A percentile compares a stretch with the other conserved stretches of the same genome.
Evolutionary conservation across 2,888 invertebrate genomes (phyloP).

Genomic region (Melanophora roralis): DNA sequence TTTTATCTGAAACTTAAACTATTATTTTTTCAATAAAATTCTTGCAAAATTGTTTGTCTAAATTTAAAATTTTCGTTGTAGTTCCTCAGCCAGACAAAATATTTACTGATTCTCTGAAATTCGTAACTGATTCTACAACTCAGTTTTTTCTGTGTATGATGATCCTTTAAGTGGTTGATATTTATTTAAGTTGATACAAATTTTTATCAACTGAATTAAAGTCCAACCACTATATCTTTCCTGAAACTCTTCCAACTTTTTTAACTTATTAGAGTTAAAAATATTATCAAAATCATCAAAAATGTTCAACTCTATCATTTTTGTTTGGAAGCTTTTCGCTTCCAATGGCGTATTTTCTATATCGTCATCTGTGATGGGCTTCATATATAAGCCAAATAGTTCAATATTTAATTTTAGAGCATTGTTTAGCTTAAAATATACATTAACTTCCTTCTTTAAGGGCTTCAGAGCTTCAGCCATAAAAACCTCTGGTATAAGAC

Average conservation of each 20-base stretch:
- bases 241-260: not conserved
- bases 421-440: not conserved
- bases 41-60: too few relatives aligned
- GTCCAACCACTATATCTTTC: not conserved
- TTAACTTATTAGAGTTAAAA: not conserved
- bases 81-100: too few relatives aligned
- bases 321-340: not conserved
- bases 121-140: too few relatives aligned
- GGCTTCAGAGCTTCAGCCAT: not conserved
- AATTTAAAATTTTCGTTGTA: too few relatives aligned
- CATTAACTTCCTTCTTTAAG: not conserved
- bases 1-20: too few relatives aligned
- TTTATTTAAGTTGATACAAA: not conserved
- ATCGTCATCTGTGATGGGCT: not conserved
- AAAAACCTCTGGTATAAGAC: not conserved
- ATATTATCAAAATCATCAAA: not conserved
- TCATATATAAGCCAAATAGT: not conserved
- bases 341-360: not conserved
- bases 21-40: too few relatives aligned
- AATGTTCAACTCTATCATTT: not conserved
- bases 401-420: not conserved
- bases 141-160: not conserved
- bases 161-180: slow-evolving; percentile 24
- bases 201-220: not conserved
- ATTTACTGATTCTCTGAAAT: too few relatives aligned